phyloP scores from a whole-genome alignment of 2,888 invertebrate genomes.

The Caenorhabditis drosophilae region DNA sequence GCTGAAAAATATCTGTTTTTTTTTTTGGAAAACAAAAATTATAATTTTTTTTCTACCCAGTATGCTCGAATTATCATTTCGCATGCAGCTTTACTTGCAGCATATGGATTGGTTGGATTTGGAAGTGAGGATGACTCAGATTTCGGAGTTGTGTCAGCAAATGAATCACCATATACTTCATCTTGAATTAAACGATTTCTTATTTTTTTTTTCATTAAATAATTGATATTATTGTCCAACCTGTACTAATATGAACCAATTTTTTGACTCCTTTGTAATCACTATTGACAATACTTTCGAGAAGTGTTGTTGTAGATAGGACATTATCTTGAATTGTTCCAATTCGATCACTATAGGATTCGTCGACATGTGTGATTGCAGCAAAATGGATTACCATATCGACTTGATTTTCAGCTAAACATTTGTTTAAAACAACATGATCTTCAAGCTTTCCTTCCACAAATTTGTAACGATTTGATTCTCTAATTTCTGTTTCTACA shows the following conservation, averaged over 20 bases:
- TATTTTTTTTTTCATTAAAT: too few relatives aligned
- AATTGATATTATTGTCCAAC: constrained; percentile 14
- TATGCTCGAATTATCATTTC: constrained; percentile 63
- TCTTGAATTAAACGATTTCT: constrained; percentile 28
- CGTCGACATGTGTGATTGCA: constrained; percentile 69
- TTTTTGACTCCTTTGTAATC: constrained; percentile 55
- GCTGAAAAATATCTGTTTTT: constrained; percentile 46
- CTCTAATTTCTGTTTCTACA: constrained; percentile 37
- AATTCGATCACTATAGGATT: constrained; percentile 67
- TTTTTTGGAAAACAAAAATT: constrained; percentile 34
- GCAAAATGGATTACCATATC: constrained; percentile 68
- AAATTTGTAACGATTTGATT: constrained; percentile 59
- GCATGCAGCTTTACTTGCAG: constrained; percentile 68
- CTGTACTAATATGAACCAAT: constrained; percentile 66
- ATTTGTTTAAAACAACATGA: constrained; percentile 46
- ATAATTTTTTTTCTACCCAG: constrained; percentile 41
- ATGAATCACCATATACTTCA: constrained; percentile 70
- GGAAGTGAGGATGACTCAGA: constrained; percentile 54
- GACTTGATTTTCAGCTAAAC: constrained; percentile 54
- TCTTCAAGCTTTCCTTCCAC: constrained; percentile 60
- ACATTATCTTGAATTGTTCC: constrained; percentile 68
- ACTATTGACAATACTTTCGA: constrained; percentile 63
- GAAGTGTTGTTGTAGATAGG: constrained; percentile 64
- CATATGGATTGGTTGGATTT: constrained; percentile 68
- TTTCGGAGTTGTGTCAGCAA: constrained; percentile 59